phyloP scores from a whole-genome alignment of 1,140 invertebrate species.

The Belonocnema kinseyi region DNA sequence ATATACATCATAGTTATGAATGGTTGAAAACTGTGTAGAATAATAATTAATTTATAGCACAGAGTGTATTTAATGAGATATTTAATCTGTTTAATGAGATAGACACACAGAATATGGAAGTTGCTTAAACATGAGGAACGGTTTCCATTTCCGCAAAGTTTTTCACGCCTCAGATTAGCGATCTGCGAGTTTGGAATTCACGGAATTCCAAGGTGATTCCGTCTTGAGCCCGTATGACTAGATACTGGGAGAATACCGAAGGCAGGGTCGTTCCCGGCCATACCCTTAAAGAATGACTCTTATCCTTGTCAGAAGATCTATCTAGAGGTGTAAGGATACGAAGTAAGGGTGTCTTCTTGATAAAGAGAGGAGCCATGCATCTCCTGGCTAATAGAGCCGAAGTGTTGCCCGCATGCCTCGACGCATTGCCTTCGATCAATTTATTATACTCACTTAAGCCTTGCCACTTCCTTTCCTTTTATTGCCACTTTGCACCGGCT shows the following conservation, averaged over 20 bases:
- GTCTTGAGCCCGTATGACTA: conserved; percentile 13
- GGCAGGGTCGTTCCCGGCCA: conserved; percentile 1
- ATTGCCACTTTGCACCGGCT: neutral
- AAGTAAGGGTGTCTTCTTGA: conserved; percentile 43
- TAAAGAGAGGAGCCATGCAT: conserved; percentile 52
- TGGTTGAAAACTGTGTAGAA: too few species aligned
- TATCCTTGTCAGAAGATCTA: conserved; percentile 45
- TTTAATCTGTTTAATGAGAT: neutral
- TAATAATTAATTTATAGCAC: too few species aligned
- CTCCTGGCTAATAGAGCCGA: conserved; percentile 53
- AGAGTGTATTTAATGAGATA: too few species aligned
- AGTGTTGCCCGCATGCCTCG: conserved; percentile 57
- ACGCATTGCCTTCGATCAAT: conserved; percentile 57
- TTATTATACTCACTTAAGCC: conserved; percentile 60
- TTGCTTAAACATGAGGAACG: neutral
- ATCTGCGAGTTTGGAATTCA: neutral
- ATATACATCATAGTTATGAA: too few species aligned
- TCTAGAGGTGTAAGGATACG: conserved; percentile 23
- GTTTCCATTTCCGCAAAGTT: neutral
- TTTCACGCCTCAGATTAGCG: too few species aligned
- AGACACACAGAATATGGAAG: too few species aligned
- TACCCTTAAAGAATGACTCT: conserved; percentile 49
- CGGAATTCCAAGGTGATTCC: conserved; percentile 28
- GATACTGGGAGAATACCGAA: neutral
- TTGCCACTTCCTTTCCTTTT: conserved; percentile 6